phyloP scores from a whole-genome alignment of 2,113 vertebrate genomes.

The Crotophaga sulcirostris region DNA sequence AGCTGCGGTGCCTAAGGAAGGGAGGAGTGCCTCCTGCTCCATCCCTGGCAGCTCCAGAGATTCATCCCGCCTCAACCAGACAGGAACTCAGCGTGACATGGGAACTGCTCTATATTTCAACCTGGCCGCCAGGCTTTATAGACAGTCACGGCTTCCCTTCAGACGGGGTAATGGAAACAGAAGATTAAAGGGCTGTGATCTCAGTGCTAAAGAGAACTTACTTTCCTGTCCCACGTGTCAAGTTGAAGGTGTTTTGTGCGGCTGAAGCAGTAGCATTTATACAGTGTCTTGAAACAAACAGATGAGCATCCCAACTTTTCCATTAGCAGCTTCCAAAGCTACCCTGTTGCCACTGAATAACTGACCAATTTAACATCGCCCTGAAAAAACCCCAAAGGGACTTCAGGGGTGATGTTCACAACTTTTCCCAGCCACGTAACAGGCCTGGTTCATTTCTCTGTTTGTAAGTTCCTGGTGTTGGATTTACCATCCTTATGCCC shows the following conservation, averaged over 20 bases:
- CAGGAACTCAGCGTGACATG: too few relatives aligned
- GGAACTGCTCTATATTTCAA: background rate
- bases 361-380: background rate
- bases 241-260: background rate
- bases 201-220: background rate
- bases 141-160: background rate
- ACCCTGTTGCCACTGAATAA: background rate
- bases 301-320: background rate
- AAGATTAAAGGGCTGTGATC: background rate
- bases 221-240: background rate
- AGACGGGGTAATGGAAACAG: background rate
- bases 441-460: background rate
- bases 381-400: background rate
- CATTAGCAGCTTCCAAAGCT: background rate
- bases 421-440: rapidly evolving
- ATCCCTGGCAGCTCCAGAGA: background rate
- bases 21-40: background rate
- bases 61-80: background rate
- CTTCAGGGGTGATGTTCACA: rapidly evolving
- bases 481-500: rapidly evolving
- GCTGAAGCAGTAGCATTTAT: background rate
- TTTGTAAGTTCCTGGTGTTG: background rate
- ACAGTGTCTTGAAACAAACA: background rate
- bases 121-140: background rate
- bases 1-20: rapidly evolving